phyloP scores from a whole-genome alignment of 2,888 invertebrate species.

The Chrysolina haemoptera region DNA sequence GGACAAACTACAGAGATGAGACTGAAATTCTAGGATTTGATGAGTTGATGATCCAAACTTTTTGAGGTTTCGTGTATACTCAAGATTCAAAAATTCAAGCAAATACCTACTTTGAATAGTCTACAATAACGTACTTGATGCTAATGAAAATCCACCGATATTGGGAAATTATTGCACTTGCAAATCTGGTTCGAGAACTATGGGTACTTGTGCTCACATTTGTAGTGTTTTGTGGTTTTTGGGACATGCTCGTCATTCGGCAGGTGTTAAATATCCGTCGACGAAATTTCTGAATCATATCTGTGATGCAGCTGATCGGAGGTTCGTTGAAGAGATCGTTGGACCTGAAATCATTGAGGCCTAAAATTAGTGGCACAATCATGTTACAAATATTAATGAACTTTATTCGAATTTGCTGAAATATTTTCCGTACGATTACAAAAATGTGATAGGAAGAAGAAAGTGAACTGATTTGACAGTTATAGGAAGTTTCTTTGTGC shows the following conservation, averaged over 20 bases:
- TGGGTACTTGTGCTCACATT: not conserved
- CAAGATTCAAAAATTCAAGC: not conserved
- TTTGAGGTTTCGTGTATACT: not conserved
- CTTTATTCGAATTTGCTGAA: not conserved
- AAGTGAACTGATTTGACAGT: not conserved
- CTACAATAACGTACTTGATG: not conserved
- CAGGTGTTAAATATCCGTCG: not conserved
- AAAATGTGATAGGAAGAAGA: too few relatives aligned
- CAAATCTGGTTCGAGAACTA: not conserved
- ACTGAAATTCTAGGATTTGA: not conserved
- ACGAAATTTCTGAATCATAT: not conserved
- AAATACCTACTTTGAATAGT: not conserved
- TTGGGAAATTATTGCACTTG: not conserved
- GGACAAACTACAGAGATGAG: too few relatives aligned
- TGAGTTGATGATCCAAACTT: not conserved
- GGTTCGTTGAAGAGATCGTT: not conserved
- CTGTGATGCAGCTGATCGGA: not conserved
- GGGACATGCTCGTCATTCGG: slow-evolving; percentile 1
- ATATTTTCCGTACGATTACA: not conserved
- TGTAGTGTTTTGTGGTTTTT: not conserved
- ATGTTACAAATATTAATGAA: not conserved
- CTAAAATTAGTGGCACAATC: not conserved
- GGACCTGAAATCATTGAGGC: not conserved
- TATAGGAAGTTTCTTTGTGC: not conserved
- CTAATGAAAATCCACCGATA: not conserved